Base-by-base conservation (phyloP, 2,797 vertebrate species). In the Danionella dracula region DNA sequence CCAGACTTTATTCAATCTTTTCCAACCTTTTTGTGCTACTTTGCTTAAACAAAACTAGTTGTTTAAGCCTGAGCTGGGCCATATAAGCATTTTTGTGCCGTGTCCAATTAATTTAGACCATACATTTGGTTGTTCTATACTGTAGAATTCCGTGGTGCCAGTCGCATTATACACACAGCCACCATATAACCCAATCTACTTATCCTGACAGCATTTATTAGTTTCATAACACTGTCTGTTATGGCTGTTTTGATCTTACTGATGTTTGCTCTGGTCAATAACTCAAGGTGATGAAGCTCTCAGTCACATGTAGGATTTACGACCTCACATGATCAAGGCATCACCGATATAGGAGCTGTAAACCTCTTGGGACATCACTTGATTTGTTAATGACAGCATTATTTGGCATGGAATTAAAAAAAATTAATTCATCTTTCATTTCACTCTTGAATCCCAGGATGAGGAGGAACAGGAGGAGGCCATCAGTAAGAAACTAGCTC, bases 391-490 rank as follows among this genome's bases (percentile, higher is more conserved):
- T n/a, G 34, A 16, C 51, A 32, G 42, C 5, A 9, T 8, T 44
- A 10, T 17, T 35, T 60, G 37, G 29, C 12, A 45, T 56, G 15
- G 19, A n/a, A 58, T 50, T 1, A 37, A 57, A 29, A 54, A 56
- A 29, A 54, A 56, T 54, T 48, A 54, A 21, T 19, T 60, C 34
- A 53, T 2, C 76, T 7, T 57, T 35, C 75, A 20, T 69, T 4
- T 55, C 38, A 32, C 21, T 55, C 55, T 11, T 15, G 23, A 3
- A 51, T 76, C 8, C 65, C 71, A 99, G 96, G 96, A 95, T 1
- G 96, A 97, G 80, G 96, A 98, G 75, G 95, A 99, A 79, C 93
- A 96, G 85, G 96, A 99, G 70, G 96, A 94, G 72, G 95, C 95
- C 34, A 96, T 94, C 76, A 97, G 85, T 60, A 96, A 98, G 82